Base-by-base conservation (phyloP, 2,113 vertebrate genomes). In the Strix uralensis region DNA sequence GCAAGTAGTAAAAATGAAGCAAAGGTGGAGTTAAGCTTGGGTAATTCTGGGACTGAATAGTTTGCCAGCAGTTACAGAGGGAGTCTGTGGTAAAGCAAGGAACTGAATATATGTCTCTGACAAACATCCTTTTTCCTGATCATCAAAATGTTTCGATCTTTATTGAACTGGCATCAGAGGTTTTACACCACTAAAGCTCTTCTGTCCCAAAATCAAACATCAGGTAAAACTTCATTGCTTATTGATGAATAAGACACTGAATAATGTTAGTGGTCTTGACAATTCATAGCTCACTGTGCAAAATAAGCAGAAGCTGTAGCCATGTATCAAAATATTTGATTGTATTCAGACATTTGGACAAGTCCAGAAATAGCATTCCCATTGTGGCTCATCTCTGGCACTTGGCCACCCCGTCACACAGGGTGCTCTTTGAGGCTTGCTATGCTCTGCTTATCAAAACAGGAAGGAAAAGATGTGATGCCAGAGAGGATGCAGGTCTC, bases 391-490 rank as follows among this genome's bases (percentile, higher is more conserved):
- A 0, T 22, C 63, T 46, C 75, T 96, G 95, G 94, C 88, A 1
- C 65, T 46, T 3, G 0, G 86, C 94, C 72, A 84, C 57, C 44
- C 44, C 12, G 0, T 78, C 70, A 32, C 42, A 86, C 93, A 81
- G 78, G 34, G 27, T n/a, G 27, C 47, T 52, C 40, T 72, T 62
- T 94, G 78, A 88, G 55, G 67, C 75, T 25, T 81, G 78, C 83
- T 84, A 2, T 0, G 0, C 44, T 74, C 73, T 47, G 67, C 86
- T 92, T 96, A 93, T 91, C 95, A 69, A 94, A 87, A 92, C 88
- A 90, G 92, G 93, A 97, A 96, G 95, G 95, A 96, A 91, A 89
- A 79, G 77, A 67, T 36, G n/a, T 26, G 54, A 58, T 92, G 58
- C 66, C 96, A 93, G 67, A 90, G 38, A 96, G 92, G 93, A 92